A percentile compares a stretch with the other conserved stretches of the same genome.
Evolutionary conservation across 2,888 invertebrate genomes (phyloP).

Genomic region (Balanococcus diminutus): DNA sequence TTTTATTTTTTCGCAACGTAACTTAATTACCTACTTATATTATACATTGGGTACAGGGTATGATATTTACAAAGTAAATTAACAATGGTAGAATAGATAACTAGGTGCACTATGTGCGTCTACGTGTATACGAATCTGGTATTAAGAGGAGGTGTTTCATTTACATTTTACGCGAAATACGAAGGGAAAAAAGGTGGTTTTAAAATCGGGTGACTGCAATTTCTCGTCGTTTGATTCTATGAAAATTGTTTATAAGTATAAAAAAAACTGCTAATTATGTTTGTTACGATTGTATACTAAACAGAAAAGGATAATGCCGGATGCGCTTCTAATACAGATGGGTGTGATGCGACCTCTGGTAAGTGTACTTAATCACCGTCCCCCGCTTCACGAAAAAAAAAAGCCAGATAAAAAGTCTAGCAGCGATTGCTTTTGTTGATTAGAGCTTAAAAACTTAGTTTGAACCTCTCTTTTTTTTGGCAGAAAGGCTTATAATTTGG

Average conservation of each 20-base stretch:
- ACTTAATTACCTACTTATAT: neutral
- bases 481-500: constrained; percentile 26
- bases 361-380: constrained; percentile 60
- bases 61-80: neutral
- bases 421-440: constrained; percentile 18
- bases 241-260: constrained; percentile 3
- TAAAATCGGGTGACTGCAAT: neutral
- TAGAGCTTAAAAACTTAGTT: constrained; percentile 35
- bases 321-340: constrained; percentile 90
- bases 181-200: neutral
- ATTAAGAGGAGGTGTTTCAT: neutral
- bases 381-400: constrained; percentile 56
- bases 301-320: constrained; percentile 63
- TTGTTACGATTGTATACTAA: constrained; percentile 44
- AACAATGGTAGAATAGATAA: neutral
- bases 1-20: neutral
- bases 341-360: constrained; percentile 93
- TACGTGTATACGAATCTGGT: neutral
- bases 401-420: constrained; percentile 32
- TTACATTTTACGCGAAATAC: neutral
- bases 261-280: constrained; percentile 45
- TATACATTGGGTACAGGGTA: neutral
- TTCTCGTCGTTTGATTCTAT: neutral
- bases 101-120: neutral
- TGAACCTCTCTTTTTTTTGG: constrained; percentile 14